A percentile compares a stretch with the other conserved stretches of the same genome.
phyloP scores from a whole-genome alignment of 1,140 invertebrate species.

The Aphidius gifuensis region DNA sequence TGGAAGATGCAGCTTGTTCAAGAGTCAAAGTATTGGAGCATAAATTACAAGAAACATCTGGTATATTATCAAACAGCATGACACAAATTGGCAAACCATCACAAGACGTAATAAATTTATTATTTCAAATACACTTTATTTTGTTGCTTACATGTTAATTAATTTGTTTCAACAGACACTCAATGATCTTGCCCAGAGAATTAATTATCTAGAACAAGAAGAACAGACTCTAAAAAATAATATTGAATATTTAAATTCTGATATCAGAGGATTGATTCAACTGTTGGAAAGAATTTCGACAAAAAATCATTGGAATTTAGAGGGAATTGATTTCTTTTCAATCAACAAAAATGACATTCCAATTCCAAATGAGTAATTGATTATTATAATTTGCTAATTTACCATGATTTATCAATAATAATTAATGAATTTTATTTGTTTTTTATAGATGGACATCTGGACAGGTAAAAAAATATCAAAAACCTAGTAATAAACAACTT shows the following conservation, averaged over 20 bases:
- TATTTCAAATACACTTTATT: constrained; percentile 8
- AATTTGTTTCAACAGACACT: constrained; percentile 33
- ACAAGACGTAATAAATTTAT: constrained; percentile 34
- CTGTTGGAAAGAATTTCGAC: constrained; percentile 41
- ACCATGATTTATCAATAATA: too few species aligned
- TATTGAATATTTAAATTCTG: constrained; percentile 44
- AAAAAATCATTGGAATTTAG: constrained; percentile 45
- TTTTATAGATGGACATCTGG: constrained; percentile 36
- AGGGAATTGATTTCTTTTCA: constrained; percentile 43
- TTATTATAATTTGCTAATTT: too few species aligned
- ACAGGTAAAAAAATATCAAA: constrained; percentile 40
- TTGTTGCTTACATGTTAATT: too few species aligned
- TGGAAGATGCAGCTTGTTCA: constrained; percentile 56
- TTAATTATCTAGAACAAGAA: constrained; percentile 37
- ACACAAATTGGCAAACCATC: constrained; percentile 33
- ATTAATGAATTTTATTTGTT: constrained; percentile 21
- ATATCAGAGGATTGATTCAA: constrained; percentile 47
- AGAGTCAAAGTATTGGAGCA: constrained; percentile 57
- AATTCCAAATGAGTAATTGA: constrained; percentile 35
- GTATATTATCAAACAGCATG: constrained; percentile 41
- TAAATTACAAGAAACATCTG: constrained; percentile 50
- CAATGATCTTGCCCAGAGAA: constrained; percentile 36
- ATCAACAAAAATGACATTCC: constrained; percentile 41
- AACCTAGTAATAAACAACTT: constrained; percentile 30
- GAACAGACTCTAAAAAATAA: constrained; percentile 36